phyloP scores from a whole-genome alignment of 1,140 invertebrate genomes.

The Charaxes varanes region DNA sequence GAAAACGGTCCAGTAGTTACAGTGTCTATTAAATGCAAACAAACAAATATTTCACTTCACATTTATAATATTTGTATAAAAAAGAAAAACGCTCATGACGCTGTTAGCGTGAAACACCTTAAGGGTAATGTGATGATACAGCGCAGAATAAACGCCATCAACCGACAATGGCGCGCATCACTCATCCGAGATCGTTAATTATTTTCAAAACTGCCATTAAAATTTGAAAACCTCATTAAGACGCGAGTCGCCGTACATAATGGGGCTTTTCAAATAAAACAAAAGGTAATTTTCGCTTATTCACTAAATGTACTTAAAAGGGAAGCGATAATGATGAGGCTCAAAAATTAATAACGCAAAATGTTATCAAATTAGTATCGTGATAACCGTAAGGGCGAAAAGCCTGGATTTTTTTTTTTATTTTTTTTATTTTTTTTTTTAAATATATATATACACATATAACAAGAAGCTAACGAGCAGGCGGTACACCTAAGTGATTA shows the following conservation, averaged over 20 bases:
- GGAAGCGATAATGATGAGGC: constrained; percentile 36
- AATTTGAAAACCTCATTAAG: constrained; percentile 57
- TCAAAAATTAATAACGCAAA: constrained; percentile 26
- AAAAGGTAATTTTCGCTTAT: constrained; percentile 57
- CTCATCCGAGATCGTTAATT: constrained; percentile 44
- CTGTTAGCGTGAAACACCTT: not conserved
- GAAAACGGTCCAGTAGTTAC: no score
- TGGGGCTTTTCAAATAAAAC: constrained; percentile 39
- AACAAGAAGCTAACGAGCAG: no score
- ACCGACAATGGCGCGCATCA: constrained; percentile 14
- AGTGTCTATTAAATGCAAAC: no score
- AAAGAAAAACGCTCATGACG: no score
- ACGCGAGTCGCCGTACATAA: constrained; percentile 34
- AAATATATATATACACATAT: no score
- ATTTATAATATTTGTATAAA: no score
- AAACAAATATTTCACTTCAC: no score
- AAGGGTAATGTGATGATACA: constrained; percentile 9
- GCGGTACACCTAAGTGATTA: no score
- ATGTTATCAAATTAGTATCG: constrained; percentile 13
- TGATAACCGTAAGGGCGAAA: not conserved
- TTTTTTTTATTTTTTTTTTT: no score
- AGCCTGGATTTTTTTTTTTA: no score
- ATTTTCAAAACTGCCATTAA: constrained; percentile 51
- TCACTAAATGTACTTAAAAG: constrained; percentile 54
- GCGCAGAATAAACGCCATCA: constrained; percentile 9